Percentiles rank a stretch among this genome's conserved stretches.
Evolutionary conservation across 30 jellyfish, hydroid and myxozoan species (phyloP).

Genomic region (Hydractinia symbiolongicarpus): DNA sequence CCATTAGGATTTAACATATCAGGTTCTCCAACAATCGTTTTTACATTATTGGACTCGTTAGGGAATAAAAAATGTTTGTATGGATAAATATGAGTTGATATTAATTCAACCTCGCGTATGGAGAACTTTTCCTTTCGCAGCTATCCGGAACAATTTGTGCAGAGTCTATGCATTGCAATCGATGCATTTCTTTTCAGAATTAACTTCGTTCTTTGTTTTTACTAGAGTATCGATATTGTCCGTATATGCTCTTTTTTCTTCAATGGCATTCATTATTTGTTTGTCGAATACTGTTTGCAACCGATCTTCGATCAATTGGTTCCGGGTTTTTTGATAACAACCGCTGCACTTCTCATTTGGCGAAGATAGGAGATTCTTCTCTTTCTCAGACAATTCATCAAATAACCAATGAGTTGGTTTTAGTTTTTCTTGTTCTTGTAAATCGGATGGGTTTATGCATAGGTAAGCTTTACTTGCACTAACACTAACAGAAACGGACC

Average conservation of each 20-base stretch:
- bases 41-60: background rate
- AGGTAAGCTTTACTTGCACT: too few relatives aligned
- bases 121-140: background rate
- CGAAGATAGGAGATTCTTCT: too few relatives aligned
- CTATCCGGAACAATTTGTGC: background rate
- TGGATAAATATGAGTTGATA: background rate
- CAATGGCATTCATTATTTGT: background rate
- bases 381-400: too few relatives aligned
- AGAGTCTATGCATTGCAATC: background rate
- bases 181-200: background rate
- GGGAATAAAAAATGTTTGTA: background rate
- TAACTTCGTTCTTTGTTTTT: background rate
- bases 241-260: background rate
- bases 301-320: background rate
- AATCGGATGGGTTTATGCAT: too few relatives aligned
- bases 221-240: background rate
- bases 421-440: too few relatives aligned
- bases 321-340: too few relatives aligned
- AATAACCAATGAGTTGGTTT: too few relatives aligned
- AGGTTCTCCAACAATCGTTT: constrained; percentile 25
- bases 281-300: background rate
- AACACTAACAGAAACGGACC: too few relatives aligned
- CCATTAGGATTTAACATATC: constrained; percentile 23
- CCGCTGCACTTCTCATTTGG: too few relatives aligned
- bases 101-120: background rate